Evolutionary conservation across 2,888 invertebrate genomes (phyloP), one percentile per base, ranked within the genome.

Genomic region (Drosophila greeni): DNA sequence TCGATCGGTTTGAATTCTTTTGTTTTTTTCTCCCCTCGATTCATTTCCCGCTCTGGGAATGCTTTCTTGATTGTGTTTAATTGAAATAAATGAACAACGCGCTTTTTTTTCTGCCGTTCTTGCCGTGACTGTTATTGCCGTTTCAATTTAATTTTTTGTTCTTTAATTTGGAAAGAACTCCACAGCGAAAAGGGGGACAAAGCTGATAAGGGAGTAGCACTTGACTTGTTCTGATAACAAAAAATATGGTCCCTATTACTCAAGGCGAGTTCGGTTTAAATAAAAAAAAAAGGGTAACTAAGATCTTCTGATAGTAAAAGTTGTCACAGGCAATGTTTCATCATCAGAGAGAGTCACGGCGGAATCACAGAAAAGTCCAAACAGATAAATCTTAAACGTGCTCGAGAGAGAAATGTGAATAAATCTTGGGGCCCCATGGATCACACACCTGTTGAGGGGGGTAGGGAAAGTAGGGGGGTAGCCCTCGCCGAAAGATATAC

Each of bases 21-120:
- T 70, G 56, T 40, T 55, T 29, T 23, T 36, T 42, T 24, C 54
- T 14, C 9, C 7, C n/a, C 7, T 52, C 20, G 26, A 31, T 53
- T 45, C 16, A 49, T 14, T 14, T 39, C 49, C 53, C 62, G 51
- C 52, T 51, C 59, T 58, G 37, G 60, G 20, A 66, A 66, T 70
- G 56, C 55, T 37, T 79, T 75, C 82, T 86, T 86, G 82, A 86
- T 86, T 86, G 87, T 67, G 76, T 82, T 87, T 85, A 87, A 86
- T 86, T 86, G 86, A 87, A 85, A 86, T 85, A 84, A 86, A 86
- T 85, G 84, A 74, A 65, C 72, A 74, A 62, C 55, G 70, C 58
- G n/a, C n/a, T n/a, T 73, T 67, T 66, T 76, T 82, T 75, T 69
- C 43, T 16, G 52, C 67, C 36, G 31, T 42, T 62, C 48, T 58